Conservation (phyloP, 2,888 invertebrate genomes). For the Dryocosmus kuriphilus region DNA sequence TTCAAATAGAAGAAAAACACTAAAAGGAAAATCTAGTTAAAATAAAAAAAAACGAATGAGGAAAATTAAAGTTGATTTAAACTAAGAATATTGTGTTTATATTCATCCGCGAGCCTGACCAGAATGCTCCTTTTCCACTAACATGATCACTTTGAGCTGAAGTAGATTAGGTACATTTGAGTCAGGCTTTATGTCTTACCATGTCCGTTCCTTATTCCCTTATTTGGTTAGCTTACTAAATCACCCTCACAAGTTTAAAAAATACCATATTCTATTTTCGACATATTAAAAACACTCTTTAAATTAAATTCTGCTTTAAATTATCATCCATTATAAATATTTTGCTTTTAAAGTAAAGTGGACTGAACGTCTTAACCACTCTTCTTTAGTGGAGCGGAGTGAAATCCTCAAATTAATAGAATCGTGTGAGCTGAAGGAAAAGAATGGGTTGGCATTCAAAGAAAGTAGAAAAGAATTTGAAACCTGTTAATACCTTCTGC, state of each 20-base stretch:
- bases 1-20: neutral
- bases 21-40: neutral
- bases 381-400: too few species aligned
- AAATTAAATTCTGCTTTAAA: too few species aligned
- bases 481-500: too few species aligned
- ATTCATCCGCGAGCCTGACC: conserved; percentile 3
- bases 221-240: conserved; percentile 14
- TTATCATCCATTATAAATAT: too few species aligned
- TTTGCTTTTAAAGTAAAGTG: too few species aligned
- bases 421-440: too few species aligned
- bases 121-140: neutral
- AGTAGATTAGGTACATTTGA: conserved; percentile 11
- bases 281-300: neutral
- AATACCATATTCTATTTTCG: neutral
- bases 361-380: too few species aligned
- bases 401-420: too few species aligned
- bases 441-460: too few species aligned
- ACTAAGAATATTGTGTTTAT: neutral
- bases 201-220: conserved; percentile 17
- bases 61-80: neutral
- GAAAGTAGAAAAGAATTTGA: too few species aligned
- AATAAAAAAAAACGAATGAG: neutral
- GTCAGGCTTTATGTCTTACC: conserved; percentile 12
- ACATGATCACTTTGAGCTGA: neutral
- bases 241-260: neutral